Conservation (phyloP, 2,113 vertebrate genomes). For the Bothrops jararaca region DNA sequence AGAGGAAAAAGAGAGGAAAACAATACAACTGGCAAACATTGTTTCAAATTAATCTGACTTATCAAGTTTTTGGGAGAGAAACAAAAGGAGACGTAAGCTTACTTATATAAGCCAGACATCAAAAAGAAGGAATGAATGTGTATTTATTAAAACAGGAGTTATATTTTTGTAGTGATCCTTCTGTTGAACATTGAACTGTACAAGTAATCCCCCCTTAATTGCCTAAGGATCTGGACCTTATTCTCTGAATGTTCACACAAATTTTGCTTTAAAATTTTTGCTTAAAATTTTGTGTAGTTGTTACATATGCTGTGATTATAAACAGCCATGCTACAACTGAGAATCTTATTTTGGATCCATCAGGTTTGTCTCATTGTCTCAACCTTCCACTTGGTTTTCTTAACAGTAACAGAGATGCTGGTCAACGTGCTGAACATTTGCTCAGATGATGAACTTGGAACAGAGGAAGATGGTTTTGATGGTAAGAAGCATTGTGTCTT, state of each 20-base stretch:
- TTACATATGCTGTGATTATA: slow-evolving; percentile 11
- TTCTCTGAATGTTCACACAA: background rate
- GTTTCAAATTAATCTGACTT: background rate
- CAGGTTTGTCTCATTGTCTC: background rate
- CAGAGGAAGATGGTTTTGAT: slow-evolving; percentile 93
- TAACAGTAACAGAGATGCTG: slow-evolving; percentile 95
- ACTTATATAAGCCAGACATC: background rate
- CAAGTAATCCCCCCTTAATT: slow-evolving; percentile 6
- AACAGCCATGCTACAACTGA: background rate
- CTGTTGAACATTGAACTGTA: background rate
- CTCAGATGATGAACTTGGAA: slow-evolving; percentile 93
- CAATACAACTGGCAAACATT: background rate
- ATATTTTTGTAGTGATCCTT: background rate
- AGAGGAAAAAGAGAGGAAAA: background rate
- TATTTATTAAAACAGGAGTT: background rate
- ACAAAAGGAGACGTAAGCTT: background rate
- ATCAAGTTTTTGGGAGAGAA: background rate
- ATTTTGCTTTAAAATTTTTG: background rate
- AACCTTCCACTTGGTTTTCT: slow-evolving; percentile 32
- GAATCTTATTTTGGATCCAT: background rate
- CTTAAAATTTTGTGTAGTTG: background rate
- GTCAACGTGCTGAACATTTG: slow-evolving; percentile 98
- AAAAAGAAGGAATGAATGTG: background rate
- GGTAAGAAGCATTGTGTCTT: slow-evolving; percentile 75
- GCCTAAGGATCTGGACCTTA: background rate